A percentile compares a stretch with the other conserved stretches of the same genome.
These are phyloP conservation scores for Parelbella ahira DNA, from an alignment of 2,888 invertebrate species.

Conservation along the genomic window DNA sequence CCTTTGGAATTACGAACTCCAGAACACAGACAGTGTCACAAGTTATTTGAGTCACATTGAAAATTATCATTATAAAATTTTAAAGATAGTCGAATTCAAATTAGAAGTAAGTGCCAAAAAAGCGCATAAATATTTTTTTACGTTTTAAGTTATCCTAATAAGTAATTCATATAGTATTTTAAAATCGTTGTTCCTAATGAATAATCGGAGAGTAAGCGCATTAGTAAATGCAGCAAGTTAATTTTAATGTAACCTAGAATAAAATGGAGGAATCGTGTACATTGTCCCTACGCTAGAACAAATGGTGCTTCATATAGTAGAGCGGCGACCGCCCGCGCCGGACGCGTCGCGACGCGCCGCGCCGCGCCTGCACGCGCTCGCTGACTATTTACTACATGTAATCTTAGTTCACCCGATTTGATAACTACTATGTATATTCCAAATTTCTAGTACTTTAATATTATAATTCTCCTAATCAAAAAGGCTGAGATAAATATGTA, in stretches of 20 bases:
- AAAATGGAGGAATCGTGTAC: conserved; percentile 74
- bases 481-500: conserved; percentile 76
- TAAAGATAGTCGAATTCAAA: conserved; percentile 36
- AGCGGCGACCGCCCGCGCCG: conserved; percentile 47
- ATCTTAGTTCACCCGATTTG: conserved; percentile 69
- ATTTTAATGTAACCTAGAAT: conserved; percentile 70
- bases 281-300: conserved; percentile 80
- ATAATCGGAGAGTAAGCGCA: conserved; percentile 65
- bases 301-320: conserved; percentile 80
- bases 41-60: conserved; percentile 13
- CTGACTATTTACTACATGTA: conserved; percentile 44
- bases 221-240: conserved; percentile 58
- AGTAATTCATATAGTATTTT: conserved; percentile 72
- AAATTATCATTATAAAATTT: conserved; percentile 7
- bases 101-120: conserved; percentile 74
- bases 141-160: conserved; percentile 62
- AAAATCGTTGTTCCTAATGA: conserved; percentile 77
- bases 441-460: conserved; percentile 51
- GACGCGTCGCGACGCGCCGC: too few species aligned
- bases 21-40: conserved; percentile 11
- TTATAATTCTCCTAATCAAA: conserved; percentile 78
- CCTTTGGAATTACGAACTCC: conserved; percentile 4
- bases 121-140: conserved; percentile 57
- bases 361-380: conserved; percentile 27
- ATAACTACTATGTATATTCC: conserved; percentile 72